Conservation (phyloP, 2,113 vertebrate genomes). For the Solea senegalensis region DNA sequence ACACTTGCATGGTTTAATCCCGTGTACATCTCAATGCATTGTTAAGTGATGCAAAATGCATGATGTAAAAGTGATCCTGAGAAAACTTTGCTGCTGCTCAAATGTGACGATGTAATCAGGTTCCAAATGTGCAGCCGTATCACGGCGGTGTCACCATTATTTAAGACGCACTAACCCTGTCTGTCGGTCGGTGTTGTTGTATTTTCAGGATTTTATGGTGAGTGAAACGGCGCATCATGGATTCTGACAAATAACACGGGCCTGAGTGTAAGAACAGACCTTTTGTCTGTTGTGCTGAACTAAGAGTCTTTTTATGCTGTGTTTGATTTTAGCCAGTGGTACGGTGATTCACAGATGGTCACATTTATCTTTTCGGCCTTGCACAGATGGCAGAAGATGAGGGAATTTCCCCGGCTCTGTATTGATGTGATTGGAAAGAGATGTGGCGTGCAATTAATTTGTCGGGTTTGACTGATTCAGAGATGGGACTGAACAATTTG, state of each 20-base stretch:
- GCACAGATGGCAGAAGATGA: slow-evolving; percentile 63
- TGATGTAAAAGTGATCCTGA: slow-evolving; percentile 9
- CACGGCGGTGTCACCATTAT: background rate
- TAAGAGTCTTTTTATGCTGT: slow-evolving; percentile 14
- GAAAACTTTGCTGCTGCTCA: slow-evolving; percentile 8
- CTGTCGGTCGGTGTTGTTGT: too few relatives aligned
- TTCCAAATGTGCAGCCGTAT: slow-evolving; percentile 4
- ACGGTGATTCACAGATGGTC: slow-evolving; percentile 62
- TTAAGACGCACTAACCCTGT: too few relatives aligned
- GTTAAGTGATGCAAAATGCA: slow-evolving; percentile 21
- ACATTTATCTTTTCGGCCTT: slow-evolving; percentile 49
- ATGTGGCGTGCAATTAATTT: background rate
- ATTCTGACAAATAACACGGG: background rate
- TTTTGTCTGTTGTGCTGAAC: slow-evolving; percentile 3
- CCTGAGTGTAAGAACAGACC: background rate
- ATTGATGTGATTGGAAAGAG: slow-evolving; percentile 3
- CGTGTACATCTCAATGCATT: background rate
- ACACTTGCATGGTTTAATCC: too few relatives aligned
- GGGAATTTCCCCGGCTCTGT: slow-evolving; percentile 13
- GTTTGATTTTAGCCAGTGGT: slow-evolving; percentile 24
- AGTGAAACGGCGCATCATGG: background rate
- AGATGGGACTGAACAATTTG: background rate
- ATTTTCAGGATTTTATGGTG: too few relatives aligned
- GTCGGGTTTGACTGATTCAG: slow-evolving; percentile 6
- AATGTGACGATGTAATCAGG: background rate